These are phyloP conservation scores for Semnornis frantzii DNA, from an alignment of 2,113 vertebrate species.

Conservation along the genomic window DNA sequence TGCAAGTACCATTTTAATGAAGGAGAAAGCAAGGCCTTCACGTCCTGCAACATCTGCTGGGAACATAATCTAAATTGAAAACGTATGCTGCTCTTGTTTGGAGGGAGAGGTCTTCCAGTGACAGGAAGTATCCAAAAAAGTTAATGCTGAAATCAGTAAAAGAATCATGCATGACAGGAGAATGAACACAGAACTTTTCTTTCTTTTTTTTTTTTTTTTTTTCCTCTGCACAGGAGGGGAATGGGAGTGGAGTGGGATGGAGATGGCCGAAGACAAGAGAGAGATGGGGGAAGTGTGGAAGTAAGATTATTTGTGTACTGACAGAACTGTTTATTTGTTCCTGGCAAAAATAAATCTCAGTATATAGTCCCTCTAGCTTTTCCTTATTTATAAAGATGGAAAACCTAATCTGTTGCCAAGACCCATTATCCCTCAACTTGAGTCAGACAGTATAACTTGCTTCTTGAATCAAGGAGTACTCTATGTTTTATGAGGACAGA, in stretches of 20 bases:
- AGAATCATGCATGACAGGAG: conserved; percentile 54
- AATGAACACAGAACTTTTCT: conserved; percentile 19
- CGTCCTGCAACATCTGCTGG: conserved; percentile 66
- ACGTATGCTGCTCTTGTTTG: conserved; percentile 40
- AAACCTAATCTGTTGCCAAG: conserved; percentile 16
- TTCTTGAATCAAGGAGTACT: conserved; percentile 5
- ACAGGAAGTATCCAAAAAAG: conserved; percentile 59
- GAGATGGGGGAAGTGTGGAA: background rate
- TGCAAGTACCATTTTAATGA: conserved; percentile 61
- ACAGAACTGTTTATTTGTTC: conserved; percentile 60
- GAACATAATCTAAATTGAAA: conserved; percentile 76
- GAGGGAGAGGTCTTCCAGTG: conserved; percentile 42
- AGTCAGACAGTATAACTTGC: conserved; percentile 43
- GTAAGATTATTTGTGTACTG: conserved; percentile 63
- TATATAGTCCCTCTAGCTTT: conserved; percentile 37
- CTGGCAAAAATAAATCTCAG: conserved; percentile 60
- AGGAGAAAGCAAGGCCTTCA: conserved; percentile 64
- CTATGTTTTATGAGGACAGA: conserved; percentile 19
- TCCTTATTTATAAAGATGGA: conserved; percentile 53
- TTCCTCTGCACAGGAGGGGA: background rate
- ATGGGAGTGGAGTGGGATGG: background rate
- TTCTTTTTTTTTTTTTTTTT: background rate
- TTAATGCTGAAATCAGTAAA: conserved; percentile 56
- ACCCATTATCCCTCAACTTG: background rate
- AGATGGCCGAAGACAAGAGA: background rate